These are phyloP conservation scores for Lateolabrax maculatus DNA, from an alignment of 2,797 vertebrate genomes.

Conservation along the genomic window DNA sequence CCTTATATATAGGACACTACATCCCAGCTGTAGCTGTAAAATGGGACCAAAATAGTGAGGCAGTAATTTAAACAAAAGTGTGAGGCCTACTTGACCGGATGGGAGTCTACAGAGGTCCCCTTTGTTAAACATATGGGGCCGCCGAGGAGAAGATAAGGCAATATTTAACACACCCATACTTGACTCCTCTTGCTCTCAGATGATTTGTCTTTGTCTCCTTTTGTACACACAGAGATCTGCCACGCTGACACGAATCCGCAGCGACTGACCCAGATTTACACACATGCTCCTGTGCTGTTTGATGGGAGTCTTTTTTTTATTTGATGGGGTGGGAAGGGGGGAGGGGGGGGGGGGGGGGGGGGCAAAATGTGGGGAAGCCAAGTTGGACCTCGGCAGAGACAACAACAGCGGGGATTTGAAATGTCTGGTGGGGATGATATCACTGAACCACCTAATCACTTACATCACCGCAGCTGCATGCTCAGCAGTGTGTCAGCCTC, in stretches of 20 bases:
- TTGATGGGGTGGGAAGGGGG: too few species aligned
- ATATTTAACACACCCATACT: conserved; percentile 52
- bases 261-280: conserved; percentile 71
- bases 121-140: conserved; percentile 53
- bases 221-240: conserved; percentile 51
- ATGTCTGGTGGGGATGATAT: conserved; percentile 85
- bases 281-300: conserved; percentile 60
- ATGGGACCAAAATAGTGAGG: conserved; percentile 47
- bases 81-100: conserved; percentile 32
- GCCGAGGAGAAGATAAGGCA: conserved; percentile 49
- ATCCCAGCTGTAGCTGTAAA: conserved; percentile 34
- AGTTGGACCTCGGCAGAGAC: conserved; percentile 74
- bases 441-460: conserved; percentile 84
- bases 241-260: conserved; percentile 60
- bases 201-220: conserved; percentile 55
- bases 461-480: conserved; percentile 87
- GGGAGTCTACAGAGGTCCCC: conserved; percentile 52
- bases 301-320: conserved; percentile 64
- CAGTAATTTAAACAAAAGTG: conserved; percentile 52
- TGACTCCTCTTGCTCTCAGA: conserved; percentile 48
- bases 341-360: neutral
- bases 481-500: conserved; percentile 74
- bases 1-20: conserved; percentile 31
- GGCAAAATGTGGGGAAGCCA: conserved; percentile 65
- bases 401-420: conserved; percentile 78